Evolutionary conservation across 2,888 invertebrate genomes (phyloP).

Genomic region (Brachynemurus nebulosus): DNA sequence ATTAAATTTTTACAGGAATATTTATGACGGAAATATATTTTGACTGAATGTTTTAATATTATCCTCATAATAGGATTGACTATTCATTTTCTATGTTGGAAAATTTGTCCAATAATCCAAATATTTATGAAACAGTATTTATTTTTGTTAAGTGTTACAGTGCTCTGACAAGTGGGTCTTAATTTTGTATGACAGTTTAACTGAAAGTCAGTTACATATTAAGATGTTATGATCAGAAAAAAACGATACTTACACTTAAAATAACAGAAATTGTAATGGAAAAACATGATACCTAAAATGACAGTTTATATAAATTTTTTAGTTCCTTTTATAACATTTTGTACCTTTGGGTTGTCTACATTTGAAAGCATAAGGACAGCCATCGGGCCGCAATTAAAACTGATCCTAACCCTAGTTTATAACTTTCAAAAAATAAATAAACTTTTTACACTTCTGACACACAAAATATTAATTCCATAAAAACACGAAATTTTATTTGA

Average conservation of each 20-base stretch:
- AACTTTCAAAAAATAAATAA: not conserved
- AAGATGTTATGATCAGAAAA: not conserved
- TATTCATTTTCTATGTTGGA: not conserved
- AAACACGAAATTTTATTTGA: no score
- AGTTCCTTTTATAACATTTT: conserved; percentile 3
- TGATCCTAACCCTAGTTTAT: conserved; percentile 30
- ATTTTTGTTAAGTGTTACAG: conserved; percentile 4
- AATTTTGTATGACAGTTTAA: conserved; percentile 11
- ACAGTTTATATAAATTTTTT: conserved; percentile 6
- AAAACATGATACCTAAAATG: not conserved
- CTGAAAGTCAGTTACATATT: not conserved
- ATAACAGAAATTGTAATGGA: not conserved
- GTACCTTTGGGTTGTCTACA: conserved; percentile 18
- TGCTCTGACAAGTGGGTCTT: conserved; percentile 27
- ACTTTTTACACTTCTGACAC: no score
- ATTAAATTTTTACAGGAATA: no score
- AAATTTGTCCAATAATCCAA: not conserved
- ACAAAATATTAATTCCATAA: no score
- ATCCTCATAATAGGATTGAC: not conserved
- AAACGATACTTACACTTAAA: not conserved
- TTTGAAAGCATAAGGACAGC: conserved; percentile 23
- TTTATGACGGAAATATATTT: no score
- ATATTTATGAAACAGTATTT: not conserved
- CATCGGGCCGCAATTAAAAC: conserved; percentile 30
- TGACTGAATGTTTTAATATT: not conserved